Percentiles rank a stretch among this genome's conserved stretches.
phyloP scores from a whole-genome alignment of 2,113 vertebrate genomes.

The Morphnarchus princeps region DNA sequence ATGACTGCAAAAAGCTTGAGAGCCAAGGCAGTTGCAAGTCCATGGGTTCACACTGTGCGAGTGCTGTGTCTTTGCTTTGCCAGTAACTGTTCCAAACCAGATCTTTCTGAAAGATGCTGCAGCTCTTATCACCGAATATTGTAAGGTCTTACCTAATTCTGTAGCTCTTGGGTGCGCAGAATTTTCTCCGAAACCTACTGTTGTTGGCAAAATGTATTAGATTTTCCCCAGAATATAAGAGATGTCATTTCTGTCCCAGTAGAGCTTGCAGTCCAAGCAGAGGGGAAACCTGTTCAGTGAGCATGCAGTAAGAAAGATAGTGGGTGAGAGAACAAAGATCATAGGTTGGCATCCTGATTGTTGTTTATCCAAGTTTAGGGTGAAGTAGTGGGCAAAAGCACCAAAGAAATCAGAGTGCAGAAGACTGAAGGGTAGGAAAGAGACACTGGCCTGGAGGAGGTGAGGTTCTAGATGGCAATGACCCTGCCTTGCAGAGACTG shows the following conservation, averaged over 20 bases:
- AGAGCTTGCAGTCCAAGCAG: not conserved
- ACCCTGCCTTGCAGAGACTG: not conserved
- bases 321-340: not conserved
- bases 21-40: not conserved
- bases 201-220: not conserved
- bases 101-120: not conserved
- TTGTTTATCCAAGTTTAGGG: not conserved
- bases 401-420: not conserved
- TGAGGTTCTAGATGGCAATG: not conserved
- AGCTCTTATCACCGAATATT: not conserved
- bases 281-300: not conserved
- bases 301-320: not conserved
- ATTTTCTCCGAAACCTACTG: not conserved
- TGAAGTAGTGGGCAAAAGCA: not conserved
- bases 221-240: not conserved
- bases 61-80: not conserved
- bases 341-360: not conserved
- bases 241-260: not conserved
- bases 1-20: not conserved
- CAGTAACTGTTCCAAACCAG: not conserved
- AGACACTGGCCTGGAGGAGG: not conserved
- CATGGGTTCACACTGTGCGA: not conserved
- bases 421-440: not conserved
- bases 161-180: not conserved
- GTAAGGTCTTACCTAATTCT: not conserved